These are phyloP conservation scores for Solenopsis invicta DNA, from an alignment of 1,140 invertebrate genomes.

Conservation along the genomic window DNA sequence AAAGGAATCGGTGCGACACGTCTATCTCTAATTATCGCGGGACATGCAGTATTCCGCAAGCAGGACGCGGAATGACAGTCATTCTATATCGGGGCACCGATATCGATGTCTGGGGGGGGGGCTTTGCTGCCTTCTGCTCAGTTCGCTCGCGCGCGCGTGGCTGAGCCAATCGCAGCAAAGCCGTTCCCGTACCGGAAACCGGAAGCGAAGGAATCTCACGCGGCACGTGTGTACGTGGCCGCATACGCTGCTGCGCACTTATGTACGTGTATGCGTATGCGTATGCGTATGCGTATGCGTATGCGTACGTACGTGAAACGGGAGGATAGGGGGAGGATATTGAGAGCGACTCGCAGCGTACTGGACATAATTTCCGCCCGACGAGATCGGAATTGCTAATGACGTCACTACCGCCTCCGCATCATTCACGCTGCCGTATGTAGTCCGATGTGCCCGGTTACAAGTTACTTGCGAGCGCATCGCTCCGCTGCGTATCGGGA, in stretches of 20 bases:
- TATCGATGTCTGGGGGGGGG: slow-evolving; percentile 65
- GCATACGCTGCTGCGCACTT: background rate
- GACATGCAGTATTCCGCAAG: background rate
- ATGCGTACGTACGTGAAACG: slow-evolving; percentile 39
- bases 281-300: slow-evolving; percentile 43
- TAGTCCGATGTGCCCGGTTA: slow-evolving; percentile 62
- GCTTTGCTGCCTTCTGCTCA: slow-evolving; percentile 68
- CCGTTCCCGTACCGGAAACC: slow-evolving; percentile 84
- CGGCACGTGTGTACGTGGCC: slow-evolving; percentile 69
- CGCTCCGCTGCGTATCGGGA: slow-evolving; percentile 53
- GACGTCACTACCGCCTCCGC: slow-evolving; percentile 86
- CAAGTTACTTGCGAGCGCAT: slow-evolving; percentile 74
- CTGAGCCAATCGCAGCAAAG: slow-evolving; percentile 82
- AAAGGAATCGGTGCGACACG: slow-evolving; percentile 14
- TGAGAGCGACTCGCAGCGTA: slow-evolving; percentile 86
- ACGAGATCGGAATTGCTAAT: slow-evolving; percentile 88
- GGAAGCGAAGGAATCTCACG: slow-evolving; percentile 86
- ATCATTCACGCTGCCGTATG: slow-evolving; percentile 82
- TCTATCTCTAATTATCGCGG: slow-evolving; percentile 72
- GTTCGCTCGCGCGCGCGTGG: slow-evolving; percentile 57
- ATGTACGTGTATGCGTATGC: slow-evolving; percentile 42
- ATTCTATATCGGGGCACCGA: slow-evolving; percentile 75
- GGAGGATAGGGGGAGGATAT: slow-evolving; percentile 82
- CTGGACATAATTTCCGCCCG: slow-evolving; percentile 88
- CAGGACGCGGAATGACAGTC: slow-evolving; percentile 69